A percentile compares a stretch with the other conserved stretches of the same genome.
phyloP scores from a whole-genome alignment of 2,888 invertebrate species.

The Fabriciana adippe region DNA sequence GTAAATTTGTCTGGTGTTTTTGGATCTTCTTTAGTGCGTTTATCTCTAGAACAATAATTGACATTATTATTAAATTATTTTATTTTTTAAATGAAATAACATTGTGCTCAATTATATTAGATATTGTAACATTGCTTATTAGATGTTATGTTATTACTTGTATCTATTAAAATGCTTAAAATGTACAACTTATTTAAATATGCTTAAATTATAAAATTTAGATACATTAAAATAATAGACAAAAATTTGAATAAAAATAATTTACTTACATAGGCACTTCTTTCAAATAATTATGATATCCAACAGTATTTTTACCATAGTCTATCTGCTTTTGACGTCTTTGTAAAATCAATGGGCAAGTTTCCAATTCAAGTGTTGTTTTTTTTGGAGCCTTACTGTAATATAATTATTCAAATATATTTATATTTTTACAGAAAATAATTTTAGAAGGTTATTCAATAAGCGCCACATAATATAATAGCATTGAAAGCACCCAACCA shows the following conservation, averaged over 20 bases:
- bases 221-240: neutral
- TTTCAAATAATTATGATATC: conserved; percentile 89
- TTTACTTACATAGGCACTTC: conserved; percentile 85
- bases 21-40: conserved; percentile 89
- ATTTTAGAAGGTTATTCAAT: no score
- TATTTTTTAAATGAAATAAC: neutral
- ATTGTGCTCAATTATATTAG: neutral
- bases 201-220: no score
- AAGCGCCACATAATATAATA: no score
- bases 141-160: no score
- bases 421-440: neutral
- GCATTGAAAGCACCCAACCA: no score
- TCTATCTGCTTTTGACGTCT: conserved; percentile 96
- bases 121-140: no score
- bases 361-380: conserved; percentile 75
- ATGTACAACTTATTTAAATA: no score
- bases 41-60: conserved; percentile 60
- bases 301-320: conserved; percentile 96
- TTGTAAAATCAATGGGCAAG: conserved; percentile 86
- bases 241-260: conserved; percentile 34
- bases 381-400: conserved; percentile 23
- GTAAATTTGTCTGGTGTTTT: conserved; percentile 93
- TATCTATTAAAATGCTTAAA: no score
- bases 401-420: conserved; percentile 10
- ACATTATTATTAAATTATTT: neutral